A percentile compares a stretch with the other conserved stretches of the same genome.
phyloP scores from a whole-genome alignment of 1,140 invertebrate genomes.

The Lineus longissimus region DNA sequence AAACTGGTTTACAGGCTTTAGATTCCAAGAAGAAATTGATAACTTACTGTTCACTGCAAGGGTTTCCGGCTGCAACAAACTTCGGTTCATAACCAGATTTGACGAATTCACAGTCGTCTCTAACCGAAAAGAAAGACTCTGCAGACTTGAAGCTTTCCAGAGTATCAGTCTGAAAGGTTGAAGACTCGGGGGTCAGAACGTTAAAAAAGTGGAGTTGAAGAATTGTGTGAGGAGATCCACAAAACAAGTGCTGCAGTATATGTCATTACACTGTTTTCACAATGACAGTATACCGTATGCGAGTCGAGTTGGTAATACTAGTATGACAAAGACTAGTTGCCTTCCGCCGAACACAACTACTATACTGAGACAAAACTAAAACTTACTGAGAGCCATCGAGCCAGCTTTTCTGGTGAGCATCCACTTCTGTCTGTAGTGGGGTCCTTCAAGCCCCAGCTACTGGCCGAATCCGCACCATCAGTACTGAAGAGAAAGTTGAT shows the following conservation, averaged over 20 bases:
- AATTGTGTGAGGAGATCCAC: too few relatives aligned
- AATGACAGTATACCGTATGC: too few relatives aligned
- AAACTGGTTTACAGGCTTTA: too few relatives aligned
- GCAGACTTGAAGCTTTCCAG: conserved; percentile 35
- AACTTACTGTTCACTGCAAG: not conserved
- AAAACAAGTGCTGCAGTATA: too few relatives aligned
- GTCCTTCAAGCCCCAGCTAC: too few relatives aligned
- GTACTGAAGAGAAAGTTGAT: conserved; percentile 9
- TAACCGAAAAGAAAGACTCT: conserved; percentile 29
- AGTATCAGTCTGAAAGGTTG: conserved; percentile 27
- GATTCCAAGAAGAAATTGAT: too few relatives aligned
- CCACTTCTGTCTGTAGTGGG: not conserved
- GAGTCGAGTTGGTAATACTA: too few relatives aligned
- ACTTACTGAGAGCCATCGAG: not conserved
- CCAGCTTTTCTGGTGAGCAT: not conserved
- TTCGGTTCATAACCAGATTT: not conserved
- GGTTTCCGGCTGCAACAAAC: not conserved
- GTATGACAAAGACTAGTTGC: too few relatives aligned
- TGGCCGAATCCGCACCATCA: not conserved
- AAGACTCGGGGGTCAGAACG: not conserved
- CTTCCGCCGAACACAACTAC: too few relatives aligned
- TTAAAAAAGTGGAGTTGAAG: too few relatives aligned
- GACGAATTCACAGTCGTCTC: conserved; percentile 14
- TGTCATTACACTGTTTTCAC: too few relatives aligned
- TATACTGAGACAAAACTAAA: too few relatives aligned